A percentile compares a stretch with the other conserved stretches of the same genome.
These are phyloP conservation scores for Cyanoramphus novaezelandiae DNA, from an alignment of 2,113 vertebrate species.

Conservation along the genomic window DNA sequence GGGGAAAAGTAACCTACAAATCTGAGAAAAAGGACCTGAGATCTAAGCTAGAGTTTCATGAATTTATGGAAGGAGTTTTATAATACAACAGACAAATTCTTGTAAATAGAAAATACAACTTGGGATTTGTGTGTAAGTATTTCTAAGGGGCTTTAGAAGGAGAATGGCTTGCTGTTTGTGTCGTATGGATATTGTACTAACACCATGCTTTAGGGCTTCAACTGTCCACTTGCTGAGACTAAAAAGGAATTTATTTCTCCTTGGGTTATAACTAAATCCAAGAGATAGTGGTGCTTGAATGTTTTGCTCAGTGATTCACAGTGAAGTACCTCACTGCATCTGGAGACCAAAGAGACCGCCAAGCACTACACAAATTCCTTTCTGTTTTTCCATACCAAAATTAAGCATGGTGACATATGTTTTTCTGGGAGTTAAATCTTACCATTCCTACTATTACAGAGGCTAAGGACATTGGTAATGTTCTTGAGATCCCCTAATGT, in stretches of 20 bases:
- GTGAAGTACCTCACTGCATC: not conserved
- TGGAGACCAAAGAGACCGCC: not conserved
- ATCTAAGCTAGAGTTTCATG: not conserved
- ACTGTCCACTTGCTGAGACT: not conserved
- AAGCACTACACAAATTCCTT: not conserved
- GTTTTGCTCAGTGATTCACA: not conserved
- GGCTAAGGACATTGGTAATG: accelerated
- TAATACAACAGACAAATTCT: not conserved
- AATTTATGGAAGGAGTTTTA: not conserved
- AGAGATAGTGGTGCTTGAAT: not conserved
- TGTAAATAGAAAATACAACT: not conserved
- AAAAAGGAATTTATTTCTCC: not conserved
- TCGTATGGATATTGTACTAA: not conserved
- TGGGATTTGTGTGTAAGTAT: not conserved
- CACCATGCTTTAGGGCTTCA: not conserved
- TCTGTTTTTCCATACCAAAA: not conserved
- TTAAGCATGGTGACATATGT: not conserved
- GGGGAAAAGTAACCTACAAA: not conserved
- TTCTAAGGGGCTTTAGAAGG: not conserved
- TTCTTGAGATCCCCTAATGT: not conserved
- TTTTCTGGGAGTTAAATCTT: not conserved
- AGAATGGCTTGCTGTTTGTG: not conserved
- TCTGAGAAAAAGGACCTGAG: not conserved
- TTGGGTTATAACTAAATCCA: not conserved
- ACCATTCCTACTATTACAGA: not conserved